Evolutionary conservation across 53 echinoderm and acorn worm species (phyloP), one percentile per base, ranked within the genome.

Genomic region (Pentamera pediparva): DNA sequence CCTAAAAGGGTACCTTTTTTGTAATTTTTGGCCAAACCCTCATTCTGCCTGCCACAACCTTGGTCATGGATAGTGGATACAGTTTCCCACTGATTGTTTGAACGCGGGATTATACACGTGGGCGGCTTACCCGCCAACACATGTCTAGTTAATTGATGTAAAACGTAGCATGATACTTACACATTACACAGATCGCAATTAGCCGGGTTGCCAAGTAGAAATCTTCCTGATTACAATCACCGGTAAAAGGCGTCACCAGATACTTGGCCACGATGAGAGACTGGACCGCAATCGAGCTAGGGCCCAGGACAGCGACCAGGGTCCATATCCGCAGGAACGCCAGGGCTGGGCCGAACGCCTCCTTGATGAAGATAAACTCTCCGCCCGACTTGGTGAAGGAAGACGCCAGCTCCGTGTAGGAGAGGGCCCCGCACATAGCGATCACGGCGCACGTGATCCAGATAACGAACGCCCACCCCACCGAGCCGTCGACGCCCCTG

Each of bases 341-440:
- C 35, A 82, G 64, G n/a, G 67, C 56, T 10, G 83, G 83, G 32
- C 83, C 83, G 48, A 76, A 82, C 35, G 69, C 6, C 35, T 82
- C 83, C 26, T 74, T 45, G 9, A 82, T 76, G 30, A 76, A 82
- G 29, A 54, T 82, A 56, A 86, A 78, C 56, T 90, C 90, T n/a
- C 90, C 86, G 19, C 90, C 90, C 10, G 91, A 91, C 62, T 83
- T 76, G 59, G 80, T 78, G 51, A 86, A 91, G 7, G 86, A 83
- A 10, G 86, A 75, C 25, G 80, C 83, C 33, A 91, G 60, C 39
- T 91, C 91, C 4, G 84, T 70, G 53, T 86, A 91, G 38, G 86
- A 83, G 59, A 86, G 64, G 22, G 91, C 91, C n/a, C 82, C 91
- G 40, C 65, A 76, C 26, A 76, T 75, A 9, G 83, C 50, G 15